Evolutionary conservation across 2,113 vertebrate species (phyloP).

Genomic region (Cathartes aura): DNA sequence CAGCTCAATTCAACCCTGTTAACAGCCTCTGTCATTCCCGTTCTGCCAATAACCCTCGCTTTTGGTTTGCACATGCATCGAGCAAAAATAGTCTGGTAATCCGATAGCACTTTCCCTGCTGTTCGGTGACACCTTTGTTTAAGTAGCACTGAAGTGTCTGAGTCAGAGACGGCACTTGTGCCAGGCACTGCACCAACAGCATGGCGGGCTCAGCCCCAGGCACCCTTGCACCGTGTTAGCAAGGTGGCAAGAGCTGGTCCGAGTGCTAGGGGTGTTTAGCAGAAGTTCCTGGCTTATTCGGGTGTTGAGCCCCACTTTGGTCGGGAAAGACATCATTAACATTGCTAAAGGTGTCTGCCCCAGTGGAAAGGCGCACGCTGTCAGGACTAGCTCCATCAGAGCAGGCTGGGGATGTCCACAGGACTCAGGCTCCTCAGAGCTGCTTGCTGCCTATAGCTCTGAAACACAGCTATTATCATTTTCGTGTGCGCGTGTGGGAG

Average conservation of each 20-base stretch:
- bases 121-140: neutral
- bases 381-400: neutral
- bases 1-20: neutral
- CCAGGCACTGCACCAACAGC: neutral
- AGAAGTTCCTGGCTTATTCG: neutral
- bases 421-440: neutral
- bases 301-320: neutral
- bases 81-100: neutral
- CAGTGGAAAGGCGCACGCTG: accelerated
- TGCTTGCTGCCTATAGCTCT: neutral
- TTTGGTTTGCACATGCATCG: too few relatives aligned
- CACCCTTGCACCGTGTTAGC: accelerated
- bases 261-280: neutral
- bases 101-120: neutral
- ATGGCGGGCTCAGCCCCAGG: accelerated
- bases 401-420: neutral
- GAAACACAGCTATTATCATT: neutral
- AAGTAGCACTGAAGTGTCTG: neutral
- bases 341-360: neutral
- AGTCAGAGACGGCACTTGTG: neutral
- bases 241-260: neutral
- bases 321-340: neutral
- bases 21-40: neutral
- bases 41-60: neutral
- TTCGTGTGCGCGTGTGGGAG: accelerated